Percentiles rank a stretch among this genome's conserved stretches.
Conservation (phyloP, 1,140 invertebrate genomes). For the Hylyphantes graminicola region DNA sequence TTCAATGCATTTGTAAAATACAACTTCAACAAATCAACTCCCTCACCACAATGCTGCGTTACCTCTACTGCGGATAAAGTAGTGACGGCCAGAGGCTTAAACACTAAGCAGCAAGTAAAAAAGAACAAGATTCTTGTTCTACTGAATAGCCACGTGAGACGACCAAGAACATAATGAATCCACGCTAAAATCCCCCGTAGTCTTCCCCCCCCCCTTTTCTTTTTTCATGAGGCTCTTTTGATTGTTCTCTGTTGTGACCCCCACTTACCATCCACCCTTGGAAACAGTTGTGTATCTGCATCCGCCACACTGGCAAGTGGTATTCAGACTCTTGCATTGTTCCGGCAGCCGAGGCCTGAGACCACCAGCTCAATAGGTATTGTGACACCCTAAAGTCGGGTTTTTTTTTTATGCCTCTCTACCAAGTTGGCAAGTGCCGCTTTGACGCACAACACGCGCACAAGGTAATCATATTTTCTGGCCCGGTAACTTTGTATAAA, state of each 20-base stretch:
- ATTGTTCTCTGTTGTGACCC: slow-evolving; percentile 45
- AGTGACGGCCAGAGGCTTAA: too few relatives aligned
- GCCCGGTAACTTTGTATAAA: too few relatives aligned
- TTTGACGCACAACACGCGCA: too few relatives aligned
- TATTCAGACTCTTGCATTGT: slow-evolving; percentile 7
- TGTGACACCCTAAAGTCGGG: slow-evolving; percentile 19
- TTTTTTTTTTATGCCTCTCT: too few relatives aligned
- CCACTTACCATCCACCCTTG: slow-evolving; percentile 45
- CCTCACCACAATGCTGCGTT: too few relatives aligned
- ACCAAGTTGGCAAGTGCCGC: too few relatives aligned
- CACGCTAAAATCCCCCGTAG: slow-evolving; percentile 35
- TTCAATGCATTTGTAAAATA: too few relatives aligned
- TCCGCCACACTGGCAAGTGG: slow-evolving; percentile 43
- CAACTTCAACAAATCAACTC: too few relatives aligned
- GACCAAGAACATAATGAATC: slow-evolving; percentile 44
- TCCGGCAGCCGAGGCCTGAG: neutral
- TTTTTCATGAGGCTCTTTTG: slow-evolving; percentile 39
- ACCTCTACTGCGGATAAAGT: too few relatives aligned
- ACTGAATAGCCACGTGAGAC: slow-evolving; percentile 37
- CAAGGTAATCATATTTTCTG: too few relatives aligned
- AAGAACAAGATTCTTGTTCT: neutral
- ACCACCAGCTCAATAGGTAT: slow-evolving; percentile 37
- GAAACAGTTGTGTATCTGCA: slow-evolving; percentile 39
- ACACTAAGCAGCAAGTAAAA: too few relatives aligned
- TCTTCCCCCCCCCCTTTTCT: slow-evolving; percentile 2